Base-by-base conservation (phyloP, 2,888 invertebrate genomes). In the Dusona sp. region DNA sequence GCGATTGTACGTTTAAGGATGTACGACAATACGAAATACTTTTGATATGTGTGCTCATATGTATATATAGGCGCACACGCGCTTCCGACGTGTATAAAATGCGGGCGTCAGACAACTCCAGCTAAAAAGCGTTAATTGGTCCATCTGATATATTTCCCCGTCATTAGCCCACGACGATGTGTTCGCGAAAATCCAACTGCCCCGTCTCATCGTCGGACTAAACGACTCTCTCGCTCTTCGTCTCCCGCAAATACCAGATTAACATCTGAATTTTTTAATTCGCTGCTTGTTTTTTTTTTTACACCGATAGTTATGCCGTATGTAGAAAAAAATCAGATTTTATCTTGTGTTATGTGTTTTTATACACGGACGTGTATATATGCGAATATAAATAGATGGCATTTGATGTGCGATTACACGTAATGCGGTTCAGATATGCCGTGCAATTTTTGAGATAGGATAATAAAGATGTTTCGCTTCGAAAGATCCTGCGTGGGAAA, bases 91-190 rank as follows among this genome's bases (percentile, higher is more conserved):
- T 48, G 16, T 9, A 51, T 36, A 38, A 29, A 61, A 57, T 61
- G 75, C 48, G 81, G 67, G 57, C 57, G 73, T 61, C 29, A 7
- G 42, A 19, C 29, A 22, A 67, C 73, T 13, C 67, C 16, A 19
- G 45, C 54, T 77, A 54, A 42, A 82, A 75, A 82, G 57, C 77
- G 70, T 78, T 77, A 77, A 78, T 77, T 75, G 70, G 78, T 77
- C 75, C 22, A 29, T 25, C 33, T n/a, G 25, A 36, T 36, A 51
- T 38, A 19, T 61, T 61, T 61, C 61, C 25, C 29, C 29, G 29
- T 61, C 6, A 61, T 61, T 61, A 61, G 61, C 61, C 16, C 29
- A 16, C 29, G 61, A 16, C 4, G 29, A 61, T 29, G 61, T 16
- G 16, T 29, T 16, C 61, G 16, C 16, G 61, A 29, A 61, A 61